Percentiles rank a stretch among this genome's conserved stretches.
Conservation (phyloP, 2,797 vertebrate genomes). For the Poeciliopsis presidionis region DNA sequence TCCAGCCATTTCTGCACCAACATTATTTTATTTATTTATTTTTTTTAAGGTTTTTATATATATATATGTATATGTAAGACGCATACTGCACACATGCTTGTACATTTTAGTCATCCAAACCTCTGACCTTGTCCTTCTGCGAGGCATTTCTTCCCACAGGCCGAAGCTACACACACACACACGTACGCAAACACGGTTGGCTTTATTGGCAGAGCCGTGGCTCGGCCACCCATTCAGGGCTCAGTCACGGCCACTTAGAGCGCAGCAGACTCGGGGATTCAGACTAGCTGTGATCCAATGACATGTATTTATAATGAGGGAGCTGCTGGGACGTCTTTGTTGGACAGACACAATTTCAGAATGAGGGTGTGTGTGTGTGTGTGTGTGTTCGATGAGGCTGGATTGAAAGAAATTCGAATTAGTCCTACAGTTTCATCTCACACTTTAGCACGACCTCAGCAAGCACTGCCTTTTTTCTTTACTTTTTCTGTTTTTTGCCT, state of each 20-base stretch:
- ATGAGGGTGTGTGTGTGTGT: conserved; percentile 32
- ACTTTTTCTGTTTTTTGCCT: background rate
- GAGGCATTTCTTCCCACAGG: conserved; percentile 79
- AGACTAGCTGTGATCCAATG: conserved; percentile 85
- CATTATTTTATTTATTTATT: background rate
- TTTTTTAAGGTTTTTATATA: background rate
- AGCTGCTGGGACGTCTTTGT: conserved; percentile 80
- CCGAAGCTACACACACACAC: conserved; percentile 30
- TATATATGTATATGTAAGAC: background rate
- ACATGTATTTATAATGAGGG: conserved; percentile 87
- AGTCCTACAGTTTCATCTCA: conserved; percentile 13
- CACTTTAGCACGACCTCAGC: background rate
- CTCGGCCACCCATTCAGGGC: conserved; percentile 82
- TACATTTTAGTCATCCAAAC: conserved; percentile 68
- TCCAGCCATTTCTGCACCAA: conserved; percentile 16
- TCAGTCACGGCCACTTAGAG: conserved; percentile 85
- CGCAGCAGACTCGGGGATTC: conserved; percentile 79
- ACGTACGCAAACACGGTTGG: conserved; percentile 33
- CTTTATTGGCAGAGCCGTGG: conserved; percentile 75
- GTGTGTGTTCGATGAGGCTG: conserved; percentile 19
- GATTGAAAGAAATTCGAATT: conserved; percentile 19
- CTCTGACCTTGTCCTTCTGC: conserved; percentile 70
- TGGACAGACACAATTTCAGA: conserved; percentile 78
- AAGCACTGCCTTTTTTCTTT: background rate
- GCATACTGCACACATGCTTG: background rate